Percentiles rank a stretch among this genome's conserved stretches.
Evolutionary conservation across 2,888 invertebrate species (phyloP).

Genomic region (Priocnemis perturbator): DNA sequence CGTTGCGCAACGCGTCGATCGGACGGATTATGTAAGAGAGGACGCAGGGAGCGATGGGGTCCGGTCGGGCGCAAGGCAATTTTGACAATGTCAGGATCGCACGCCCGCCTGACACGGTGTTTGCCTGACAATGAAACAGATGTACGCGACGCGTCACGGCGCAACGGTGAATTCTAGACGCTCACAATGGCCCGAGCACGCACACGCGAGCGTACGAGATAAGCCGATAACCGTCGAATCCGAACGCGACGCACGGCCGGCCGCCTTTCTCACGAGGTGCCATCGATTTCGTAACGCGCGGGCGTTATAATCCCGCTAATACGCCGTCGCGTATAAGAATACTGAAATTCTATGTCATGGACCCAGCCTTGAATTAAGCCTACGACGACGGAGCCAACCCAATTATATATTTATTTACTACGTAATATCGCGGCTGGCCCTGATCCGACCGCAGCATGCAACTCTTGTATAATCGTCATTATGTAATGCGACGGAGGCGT

Average conservation of each 20-base stretch:
- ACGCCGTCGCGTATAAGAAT: constrained; percentile 33
- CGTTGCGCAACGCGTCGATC: no score
- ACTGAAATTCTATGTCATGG: constrained; percentile 67
- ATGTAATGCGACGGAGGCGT: constrained; percentile 53
- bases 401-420: constrained; percentile 69
- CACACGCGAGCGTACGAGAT: not conserved
- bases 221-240: not conserved
- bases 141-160: not conserved
- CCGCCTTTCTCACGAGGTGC: not conserved
- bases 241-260: not conserved
- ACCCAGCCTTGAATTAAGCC: constrained; percentile 65
- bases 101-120: no score
- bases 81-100: not conserved
- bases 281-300: constrained; percentile 37
- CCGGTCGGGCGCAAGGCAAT: not conserved
- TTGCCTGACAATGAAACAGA: no score
- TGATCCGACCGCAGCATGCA: constrained; percentile 65
- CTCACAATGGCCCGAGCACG: no score
- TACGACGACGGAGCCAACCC: constrained; percentile 61
- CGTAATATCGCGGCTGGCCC: constrained; percentile 68
- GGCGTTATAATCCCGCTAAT: constrained; percentile 37
- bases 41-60: no score
- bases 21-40: not conserved
- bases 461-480: constrained; percentile 65
- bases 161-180: no score